Conservation (phyloP, 2,797 vertebrate species). For the Sebastes alutus region DNA sequence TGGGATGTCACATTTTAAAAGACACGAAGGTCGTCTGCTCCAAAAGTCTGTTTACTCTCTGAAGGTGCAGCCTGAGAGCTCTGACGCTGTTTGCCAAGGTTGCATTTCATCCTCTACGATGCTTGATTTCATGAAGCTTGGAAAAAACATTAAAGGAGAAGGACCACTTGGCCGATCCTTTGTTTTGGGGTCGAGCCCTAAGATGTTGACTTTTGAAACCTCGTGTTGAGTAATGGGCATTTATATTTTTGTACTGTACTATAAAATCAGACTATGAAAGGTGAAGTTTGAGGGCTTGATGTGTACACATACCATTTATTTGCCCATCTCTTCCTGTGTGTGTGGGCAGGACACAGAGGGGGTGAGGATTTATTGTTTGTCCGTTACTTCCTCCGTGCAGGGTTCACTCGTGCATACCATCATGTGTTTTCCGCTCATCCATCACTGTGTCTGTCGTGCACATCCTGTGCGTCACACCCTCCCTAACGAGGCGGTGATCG, state of each 20-base stretch:
- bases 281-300: not conserved
- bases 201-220: slow-evolving; percentile 20
- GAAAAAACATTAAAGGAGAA: slow-evolving; percentile 1
- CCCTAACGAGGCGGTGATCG: slow-evolving; percentile 50
- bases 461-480: slow-evolving; percentile 49
- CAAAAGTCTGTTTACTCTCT: not conserved
- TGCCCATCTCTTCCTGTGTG: not conserved
- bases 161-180: not conserved
- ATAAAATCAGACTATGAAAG: slow-evolving; percentile 21
- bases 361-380: slow-evolving; percentile 61
- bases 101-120: slow-evolving; percentile 1
- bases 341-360: slow-evolving; percentile 8
- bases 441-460: slow-evolving; percentile 46
- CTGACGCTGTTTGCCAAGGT: not conserved
- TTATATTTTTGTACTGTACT: slow-evolving; percentile 42
- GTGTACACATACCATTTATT: slow-evolving; percentile 6
- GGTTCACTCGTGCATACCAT: slow-evolving; percentile 50
- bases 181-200: not conserved
- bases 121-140: not conserved
- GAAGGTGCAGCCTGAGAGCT: not conserved
- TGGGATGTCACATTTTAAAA: not conserved
- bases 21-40: not conserved
- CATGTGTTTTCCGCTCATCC: slow-evolving; percentile 58
- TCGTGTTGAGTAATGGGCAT: slow-evolving; percentile 15
- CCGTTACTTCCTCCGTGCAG: slow-evolving; percentile 14